A percentile compares a stretch with the other conserved stretches of the same genome.
Evolutionary conservation across 1,140 invertebrate species (phyloP).

Genomic region (Zaprionus davidi): DNA sequence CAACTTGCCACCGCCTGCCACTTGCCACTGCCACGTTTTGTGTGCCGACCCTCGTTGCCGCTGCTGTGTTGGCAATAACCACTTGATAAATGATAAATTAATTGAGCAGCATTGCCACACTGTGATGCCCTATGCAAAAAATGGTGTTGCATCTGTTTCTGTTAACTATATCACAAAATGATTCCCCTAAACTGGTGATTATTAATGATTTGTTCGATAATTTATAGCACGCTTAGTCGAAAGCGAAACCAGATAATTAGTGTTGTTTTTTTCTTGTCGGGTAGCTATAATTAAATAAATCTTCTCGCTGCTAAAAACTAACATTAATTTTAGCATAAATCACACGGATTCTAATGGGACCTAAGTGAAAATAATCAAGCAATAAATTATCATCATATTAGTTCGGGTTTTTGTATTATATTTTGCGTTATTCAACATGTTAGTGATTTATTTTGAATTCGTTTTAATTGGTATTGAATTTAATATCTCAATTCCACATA

Average conservation of each 20-base stretch:
- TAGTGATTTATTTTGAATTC: background rate
- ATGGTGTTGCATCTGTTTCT: slow-evolving; percentile 9
- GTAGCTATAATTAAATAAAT: background rate
- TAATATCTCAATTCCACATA: background rate
- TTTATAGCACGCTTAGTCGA: background rate
- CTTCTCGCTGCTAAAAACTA: background rate
- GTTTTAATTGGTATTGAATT: background rate
- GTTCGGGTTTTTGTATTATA: background rate
- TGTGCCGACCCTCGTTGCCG: background rate
- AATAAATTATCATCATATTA: background rate
- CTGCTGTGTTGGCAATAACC: slow-evolving; percentile 60
- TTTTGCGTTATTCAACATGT: too few species aligned
- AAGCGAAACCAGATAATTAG: slow-evolving; percentile 1
- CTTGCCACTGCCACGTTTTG: slow-evolving; percentile 51
- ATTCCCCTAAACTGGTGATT: background rate
- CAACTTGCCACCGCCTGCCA: slow-evolving; percentile 44
- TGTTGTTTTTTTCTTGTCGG: background rate
- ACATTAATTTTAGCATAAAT: slow-evolving; percentile 5
- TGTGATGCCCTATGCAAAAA: slow-evolving; percentile 41
- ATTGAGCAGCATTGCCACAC: slow-evolving; percentile 69
- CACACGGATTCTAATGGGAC: background rate
- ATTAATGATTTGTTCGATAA: slow-evolving; percentile 4
- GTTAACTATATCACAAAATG: slow-evolving; percentile 13
- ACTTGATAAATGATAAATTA: slow-evolving; percentile 81
- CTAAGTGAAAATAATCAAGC: background rate